Conservation (phyloP, 2,888 invertebrate species). For the Seladonia tumulorum region DNA sequence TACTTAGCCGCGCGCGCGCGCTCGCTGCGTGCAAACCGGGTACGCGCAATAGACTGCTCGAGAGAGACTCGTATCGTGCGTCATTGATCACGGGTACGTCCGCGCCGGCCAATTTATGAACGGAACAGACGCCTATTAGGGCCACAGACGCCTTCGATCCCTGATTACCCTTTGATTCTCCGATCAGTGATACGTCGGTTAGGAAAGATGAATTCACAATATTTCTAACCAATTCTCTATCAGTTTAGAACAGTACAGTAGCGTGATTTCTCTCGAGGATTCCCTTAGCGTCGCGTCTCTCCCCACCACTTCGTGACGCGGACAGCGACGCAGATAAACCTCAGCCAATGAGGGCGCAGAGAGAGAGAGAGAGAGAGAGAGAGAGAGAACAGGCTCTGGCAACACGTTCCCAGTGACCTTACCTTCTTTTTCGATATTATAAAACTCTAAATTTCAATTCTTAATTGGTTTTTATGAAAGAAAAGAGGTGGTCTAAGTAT, state of each 20-base stretch:
- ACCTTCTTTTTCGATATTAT: neutral
- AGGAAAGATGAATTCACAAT: neutral
- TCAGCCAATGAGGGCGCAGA: neutral
- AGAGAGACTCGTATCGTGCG: conserved; percentile 33
- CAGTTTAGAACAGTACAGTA: too few species aligned
- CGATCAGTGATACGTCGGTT: neutral
- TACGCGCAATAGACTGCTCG: conserved; percentile 38
- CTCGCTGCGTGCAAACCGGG: conserved; percentile 27
- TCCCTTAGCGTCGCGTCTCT: neutral
- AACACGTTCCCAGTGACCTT: neutral
- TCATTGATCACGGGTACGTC: conserved; percentile 61
- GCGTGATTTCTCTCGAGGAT: neutral
- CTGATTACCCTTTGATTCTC: neutral
- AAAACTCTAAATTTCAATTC: neutral
- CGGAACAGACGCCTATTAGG: conserved; percentile 61
- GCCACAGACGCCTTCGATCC: neutral
- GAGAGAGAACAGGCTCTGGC: neutral
- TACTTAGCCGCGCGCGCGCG: conserved; percentile 38
- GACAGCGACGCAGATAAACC: neutral
- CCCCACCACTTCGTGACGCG: neutral
- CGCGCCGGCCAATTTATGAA: conserved; percentile 47
- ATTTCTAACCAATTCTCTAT: too few species aligned
- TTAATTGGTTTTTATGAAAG: neutral
- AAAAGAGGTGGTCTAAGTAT: neutral
- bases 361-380: too few species aligned